phyloP scores from a whole-genome alignment of 1,140 invertebrate species.

The Rhysida immarginata region DNA sequence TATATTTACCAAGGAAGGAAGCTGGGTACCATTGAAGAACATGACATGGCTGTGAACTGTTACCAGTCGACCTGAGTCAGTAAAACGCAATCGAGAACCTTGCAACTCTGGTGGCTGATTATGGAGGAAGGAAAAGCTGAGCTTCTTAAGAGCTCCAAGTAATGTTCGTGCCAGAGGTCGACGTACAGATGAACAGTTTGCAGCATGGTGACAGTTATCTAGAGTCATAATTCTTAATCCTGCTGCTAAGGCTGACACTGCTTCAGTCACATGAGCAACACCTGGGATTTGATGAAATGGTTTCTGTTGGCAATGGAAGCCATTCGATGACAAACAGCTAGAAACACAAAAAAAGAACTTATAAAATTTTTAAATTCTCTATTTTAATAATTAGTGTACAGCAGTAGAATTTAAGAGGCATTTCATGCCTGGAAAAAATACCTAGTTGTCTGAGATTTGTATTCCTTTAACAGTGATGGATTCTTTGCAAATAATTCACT shows the following conservation, averaged over 20 bases:
- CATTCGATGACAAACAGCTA: no score
- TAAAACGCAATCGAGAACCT: conserved; percentile 15
- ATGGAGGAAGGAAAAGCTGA: conserved; percentile 11
- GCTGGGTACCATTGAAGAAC: conserved; percentile 13
- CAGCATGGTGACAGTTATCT: conserved; percentile 17
- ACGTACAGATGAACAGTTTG: conserved; percentile 9
- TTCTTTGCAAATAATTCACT: no score
- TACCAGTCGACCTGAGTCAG: conserved; percentile 11
- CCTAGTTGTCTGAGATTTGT: no score
- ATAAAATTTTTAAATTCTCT: no score
- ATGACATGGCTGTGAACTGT: conserved; percentile 17
- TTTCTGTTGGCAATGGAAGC: no score
- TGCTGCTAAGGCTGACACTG: conserved; percentile 25
- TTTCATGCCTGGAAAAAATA: no score
- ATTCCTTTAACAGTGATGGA: no score
- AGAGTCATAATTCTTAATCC: conserved; percentile 20
- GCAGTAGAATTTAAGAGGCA: no score
- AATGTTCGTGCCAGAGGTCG: conserved; percentile 16
- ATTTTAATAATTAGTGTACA: no score
- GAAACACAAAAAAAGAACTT: no score
- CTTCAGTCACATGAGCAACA: conserved; percentile 19
- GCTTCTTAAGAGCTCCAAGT: conserved; percentile 8
- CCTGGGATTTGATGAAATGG: conserved; percentile 12
- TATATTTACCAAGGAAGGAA: conserved; percentile 15
- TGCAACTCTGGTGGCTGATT: conserved; percentile 18